phyloP scores from a whole-genome alignment of 2,113 vertebrate genomes.

The Lepus timidus region DNA sequence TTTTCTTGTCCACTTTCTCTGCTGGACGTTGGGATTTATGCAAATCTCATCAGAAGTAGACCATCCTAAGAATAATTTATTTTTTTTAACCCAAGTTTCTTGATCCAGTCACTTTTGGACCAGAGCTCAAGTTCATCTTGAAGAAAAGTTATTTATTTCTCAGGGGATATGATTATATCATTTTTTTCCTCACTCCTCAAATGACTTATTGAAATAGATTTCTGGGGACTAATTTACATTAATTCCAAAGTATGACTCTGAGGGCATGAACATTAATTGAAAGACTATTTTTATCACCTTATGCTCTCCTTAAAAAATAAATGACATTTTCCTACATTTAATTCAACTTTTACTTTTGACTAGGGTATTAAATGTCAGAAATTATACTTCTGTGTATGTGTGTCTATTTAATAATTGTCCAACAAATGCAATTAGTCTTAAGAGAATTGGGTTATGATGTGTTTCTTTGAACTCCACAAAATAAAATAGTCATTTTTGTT shows the following conservation, averaged over 20 bases:
- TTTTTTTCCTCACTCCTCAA: conserved; percentile 68
- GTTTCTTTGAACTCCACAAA: conserved; percentile 56
- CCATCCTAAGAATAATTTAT: conserved; percentile 54
- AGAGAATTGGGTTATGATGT: conserved; percentile 42
- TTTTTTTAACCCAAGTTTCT: conserved; percentile 69
- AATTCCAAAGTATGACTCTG: conserved; percentile 78
- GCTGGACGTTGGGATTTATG: conserved; percentile 57
- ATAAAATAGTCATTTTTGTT: conserved; percentile 4
- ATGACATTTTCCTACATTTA: conserved; percentile 76
- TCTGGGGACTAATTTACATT: conserved; percentile 82
- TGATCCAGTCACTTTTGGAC: conserved; percentile 63
- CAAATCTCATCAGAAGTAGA: conserved; percentile 74
- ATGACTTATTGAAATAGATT: conserved; percentile 81
- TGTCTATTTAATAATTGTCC: conserved; percentile 65
- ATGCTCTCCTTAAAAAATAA: conserved; percentile 78
- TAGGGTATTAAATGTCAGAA: conserved; percentile 69
- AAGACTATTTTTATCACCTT: conserved; percentile 83
- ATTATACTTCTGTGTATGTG: conserved; percentile 57
- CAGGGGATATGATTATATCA: conserved; percentile 71
- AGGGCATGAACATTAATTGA: conserved; percentile 81
- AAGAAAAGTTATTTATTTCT: conserved; percentile 81
- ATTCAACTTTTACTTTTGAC: conserved; percentile 77
- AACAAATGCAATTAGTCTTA: conserved; percentile 71
- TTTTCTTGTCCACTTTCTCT: conserved; percentile 51
- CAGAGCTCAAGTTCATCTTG: conserved; percentile 75